Percentiles rank a stretch among this genome's conserved stretches.
Evolutionary conservation across 2,888 invertebrate species (phyloP).

Genomic region (Macrosiphum euphorbiae): DNA sequence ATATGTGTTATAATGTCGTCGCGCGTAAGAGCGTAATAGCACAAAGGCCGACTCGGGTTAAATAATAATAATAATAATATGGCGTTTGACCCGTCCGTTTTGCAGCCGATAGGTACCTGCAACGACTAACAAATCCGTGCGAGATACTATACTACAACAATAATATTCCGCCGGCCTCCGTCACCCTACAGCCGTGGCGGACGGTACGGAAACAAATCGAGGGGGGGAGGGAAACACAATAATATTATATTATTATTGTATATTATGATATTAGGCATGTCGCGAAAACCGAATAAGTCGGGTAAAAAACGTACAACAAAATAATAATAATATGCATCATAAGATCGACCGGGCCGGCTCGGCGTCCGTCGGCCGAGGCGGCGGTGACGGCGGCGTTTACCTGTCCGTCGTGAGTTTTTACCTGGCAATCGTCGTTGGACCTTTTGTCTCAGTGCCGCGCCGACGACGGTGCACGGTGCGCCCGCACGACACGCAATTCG

Average conservation of each 20-base stretch:
- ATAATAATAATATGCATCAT: neutral
- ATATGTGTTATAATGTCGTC: neutral
- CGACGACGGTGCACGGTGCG: slow-evolving; percentile 23
- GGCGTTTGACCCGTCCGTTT: neutral
- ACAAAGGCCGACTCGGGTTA: neutral
- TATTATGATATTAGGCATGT: neutral
- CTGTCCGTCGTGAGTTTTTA: neutral
- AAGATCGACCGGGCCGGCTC: neutral
- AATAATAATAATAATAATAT: neutral
- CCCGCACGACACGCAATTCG: neutral
- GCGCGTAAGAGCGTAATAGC: neutral
- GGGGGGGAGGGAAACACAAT: neutral
- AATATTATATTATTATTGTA: neutral
- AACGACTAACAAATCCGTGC: neutral
- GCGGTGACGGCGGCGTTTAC: neutral
- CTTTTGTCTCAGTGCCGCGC: slow-evolving; percentile 47
- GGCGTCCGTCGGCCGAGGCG: neutral
- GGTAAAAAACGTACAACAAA: neutral
- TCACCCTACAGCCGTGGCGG: neutral
- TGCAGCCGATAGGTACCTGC: neutral
- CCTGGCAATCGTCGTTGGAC: slow-evolving; percentile 51
- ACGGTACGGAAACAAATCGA: neutral
- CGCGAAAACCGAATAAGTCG: neutral
- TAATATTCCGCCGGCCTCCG: neutral
- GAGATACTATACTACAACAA: neutral